Conservation (phyloP, 1,140 invertebrate species). For the Monomorium pharaonis region DNA sequence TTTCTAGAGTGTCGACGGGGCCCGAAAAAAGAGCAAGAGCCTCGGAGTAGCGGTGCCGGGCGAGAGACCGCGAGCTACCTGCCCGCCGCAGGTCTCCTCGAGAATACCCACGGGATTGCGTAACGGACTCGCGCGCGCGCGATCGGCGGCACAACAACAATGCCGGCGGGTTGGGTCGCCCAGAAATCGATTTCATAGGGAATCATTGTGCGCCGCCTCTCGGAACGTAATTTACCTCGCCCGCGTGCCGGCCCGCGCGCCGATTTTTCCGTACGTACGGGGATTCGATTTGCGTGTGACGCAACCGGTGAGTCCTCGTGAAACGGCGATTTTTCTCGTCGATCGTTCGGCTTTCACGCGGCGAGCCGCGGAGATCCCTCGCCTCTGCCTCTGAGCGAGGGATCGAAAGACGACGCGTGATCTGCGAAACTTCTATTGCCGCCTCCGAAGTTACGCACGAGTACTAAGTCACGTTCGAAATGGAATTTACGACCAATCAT, state of each 20-base stretch:
- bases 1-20: slow-evolving; percentile 68
- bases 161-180: slow-evolving; percentile 33
- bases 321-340: slow-evolving; percentile 48
- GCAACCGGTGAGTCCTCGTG: slow-evolving; percentile 58
- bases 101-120: slow-evolving; percentile 63
- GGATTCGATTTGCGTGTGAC: slow-evolving; percentile 70
- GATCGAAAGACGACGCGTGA: slow-evolving; percentile 20
- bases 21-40: slow-evolving; percentile 62
- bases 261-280: slow-evolving; percentile 60
- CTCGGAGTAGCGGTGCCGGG: slow-evolving; percentile 35
- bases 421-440: background rate
- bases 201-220: slow-evolving; percentile 59
- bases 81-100: slow-evolving; percentile 62
- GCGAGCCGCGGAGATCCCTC: slow-evolving; percentile 39
- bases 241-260: background rate
- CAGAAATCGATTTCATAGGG: slow-evolving; percentile 73
- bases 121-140: slow-evolving; percentile 46
- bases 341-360: slow-evolving; percentile 51
- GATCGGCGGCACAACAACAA: slow-evolving; percentile 67
- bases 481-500: background rate
- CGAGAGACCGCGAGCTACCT: slow-evolving; percentile 63
- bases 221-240: slow-evolving; percentile 7
- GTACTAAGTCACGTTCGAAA: background rate
- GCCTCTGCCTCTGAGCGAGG: slow-evolving; percentile 20
- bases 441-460: background rate